Conservation (phyloP, 2,797 vertebrate species). For the Onychomys leucogaster region DNA sequence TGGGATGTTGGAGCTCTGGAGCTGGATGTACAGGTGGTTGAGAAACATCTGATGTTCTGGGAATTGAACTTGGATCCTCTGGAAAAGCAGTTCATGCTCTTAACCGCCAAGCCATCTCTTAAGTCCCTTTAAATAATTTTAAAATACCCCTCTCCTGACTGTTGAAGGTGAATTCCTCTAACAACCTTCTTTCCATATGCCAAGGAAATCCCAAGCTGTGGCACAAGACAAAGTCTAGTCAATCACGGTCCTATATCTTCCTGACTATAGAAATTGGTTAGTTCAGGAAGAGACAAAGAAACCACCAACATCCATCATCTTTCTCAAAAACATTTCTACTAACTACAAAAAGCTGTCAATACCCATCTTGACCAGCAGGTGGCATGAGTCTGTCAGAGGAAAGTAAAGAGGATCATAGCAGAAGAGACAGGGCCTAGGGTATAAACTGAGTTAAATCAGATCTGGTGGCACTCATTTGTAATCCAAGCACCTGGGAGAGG, state of each 20-base stretch:
- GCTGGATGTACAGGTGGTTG: neutral
- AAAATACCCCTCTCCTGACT: conserved; percentile 4
- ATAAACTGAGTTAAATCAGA: neutral
- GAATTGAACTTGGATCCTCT: neutral
- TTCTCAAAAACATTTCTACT: neutral
- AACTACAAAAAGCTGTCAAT: conserved; percentile 54
- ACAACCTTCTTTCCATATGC: neutral
- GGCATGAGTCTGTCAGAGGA: conserved; percentile 46
- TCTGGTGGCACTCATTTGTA: neutral
- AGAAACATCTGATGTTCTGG: neutral
- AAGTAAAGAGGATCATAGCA: neutral
- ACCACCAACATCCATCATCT: neutral
- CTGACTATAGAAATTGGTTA: neutral
- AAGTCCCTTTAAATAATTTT: neutral
- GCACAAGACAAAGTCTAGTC: neutral
- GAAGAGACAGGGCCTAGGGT: neutral
- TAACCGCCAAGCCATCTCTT: neutral
- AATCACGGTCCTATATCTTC: neutral
- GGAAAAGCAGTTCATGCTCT: neutral
- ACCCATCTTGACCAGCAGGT: conserved; percentile 65
- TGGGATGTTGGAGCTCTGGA: neutral
- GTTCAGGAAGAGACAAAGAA: conserved; percentile 3
- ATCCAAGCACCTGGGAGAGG: neutral
- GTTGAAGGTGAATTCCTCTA: neutral
- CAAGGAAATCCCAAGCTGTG: conserved; percentile 9